These are phyloP conservation scores for Urocolius indicus DNA, from an alignment of 2,113 vertebrate species.

Conservation along the genomic window DNA sequence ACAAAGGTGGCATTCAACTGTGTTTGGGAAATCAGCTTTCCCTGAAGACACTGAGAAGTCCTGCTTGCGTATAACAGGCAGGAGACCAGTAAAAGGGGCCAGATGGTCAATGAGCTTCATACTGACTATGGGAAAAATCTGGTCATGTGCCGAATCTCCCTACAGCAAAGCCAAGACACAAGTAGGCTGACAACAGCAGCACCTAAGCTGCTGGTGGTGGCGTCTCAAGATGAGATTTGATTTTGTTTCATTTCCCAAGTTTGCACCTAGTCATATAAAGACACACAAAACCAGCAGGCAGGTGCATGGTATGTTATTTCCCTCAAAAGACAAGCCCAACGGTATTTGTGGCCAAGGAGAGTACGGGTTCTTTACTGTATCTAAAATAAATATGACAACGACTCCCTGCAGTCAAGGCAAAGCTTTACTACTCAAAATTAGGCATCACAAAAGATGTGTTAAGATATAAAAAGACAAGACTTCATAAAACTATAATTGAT, in stretches of 20 bases:
- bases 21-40: background rate
- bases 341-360: background rate
- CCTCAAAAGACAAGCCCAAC: background rate
- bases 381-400: background rate
- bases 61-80: background rate
- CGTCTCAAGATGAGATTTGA: background rate
- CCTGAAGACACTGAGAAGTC: background rate
- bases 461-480: background rate
- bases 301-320: background rate
- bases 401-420: background rate
- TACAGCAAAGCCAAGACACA: background rate
- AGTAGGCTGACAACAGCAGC: background rate
- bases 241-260: background rate
- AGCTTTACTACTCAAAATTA: background rate
- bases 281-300: background rate
- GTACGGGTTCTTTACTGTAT: background rate
- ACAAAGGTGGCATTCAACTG: rapidly evolving
- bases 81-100: constrained; percentile 23
- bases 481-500: background rate
- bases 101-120: constrained; percentile 48
- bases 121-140: background rate
- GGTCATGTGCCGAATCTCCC: background rate
- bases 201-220: background rate
- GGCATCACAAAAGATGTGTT: background rate
- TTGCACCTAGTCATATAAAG: background rate